phyloP scores from a whole-genome alignment of 2,888 invertebrate genomes.

The Sphaerophoria rueppellii region DNA sequence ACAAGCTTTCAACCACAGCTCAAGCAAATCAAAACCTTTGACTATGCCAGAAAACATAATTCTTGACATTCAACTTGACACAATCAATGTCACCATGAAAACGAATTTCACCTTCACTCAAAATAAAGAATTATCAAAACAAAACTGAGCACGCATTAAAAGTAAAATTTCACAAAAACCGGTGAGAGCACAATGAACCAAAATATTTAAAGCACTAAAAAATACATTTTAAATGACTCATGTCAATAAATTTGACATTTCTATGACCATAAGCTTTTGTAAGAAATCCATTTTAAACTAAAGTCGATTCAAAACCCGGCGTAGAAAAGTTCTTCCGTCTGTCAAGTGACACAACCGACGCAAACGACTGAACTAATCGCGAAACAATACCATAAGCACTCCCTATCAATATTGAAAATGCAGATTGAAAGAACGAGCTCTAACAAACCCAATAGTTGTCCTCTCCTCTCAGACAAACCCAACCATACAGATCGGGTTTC shows the following conservation, averaged over 20 bases:
- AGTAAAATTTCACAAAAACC: slow-evolving; percentile 29
- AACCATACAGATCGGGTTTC: slow-evolving; percentile 26
- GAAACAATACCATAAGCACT: slow-evolving; percentile 23
- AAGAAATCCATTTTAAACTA: neutral
- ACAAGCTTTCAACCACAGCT: slow-evolving; percentile 5
- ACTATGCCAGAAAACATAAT: slow-evolving; percentile 13
- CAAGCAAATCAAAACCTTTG: slow-evolving; percentile 10
- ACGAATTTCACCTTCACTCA: neutral
- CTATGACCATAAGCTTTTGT: neutral
- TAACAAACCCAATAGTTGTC: neutral
- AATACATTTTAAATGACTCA: slow-evolving; percentile 1
- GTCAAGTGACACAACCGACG: slow-evolving; percentile 11
- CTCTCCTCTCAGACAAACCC: neutral
- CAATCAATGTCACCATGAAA: neutral
- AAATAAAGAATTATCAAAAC: neutral
- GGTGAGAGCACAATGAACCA: slow-evolving; percentile 23
- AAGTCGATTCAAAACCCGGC: slow-evolving; percentile 41
- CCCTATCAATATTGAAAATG: slow-evolving; percentile 1
- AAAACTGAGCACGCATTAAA: neutral
- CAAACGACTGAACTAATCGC: neutral
- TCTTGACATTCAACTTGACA: slow-evolving; percentile 7
- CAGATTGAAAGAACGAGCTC: neutral
- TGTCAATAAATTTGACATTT: neutral
- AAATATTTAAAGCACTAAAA: neutral
- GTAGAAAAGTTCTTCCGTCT: slow-evolving; percentile 53